A percentile compares a stretch with the other conserved stretches of the same genome.
These are phyloP conservation scores for Palythoa heliodiscus DNA, from an alignment of 92 coral and sea anemone species.

Conservation along the genomic window DNA sequence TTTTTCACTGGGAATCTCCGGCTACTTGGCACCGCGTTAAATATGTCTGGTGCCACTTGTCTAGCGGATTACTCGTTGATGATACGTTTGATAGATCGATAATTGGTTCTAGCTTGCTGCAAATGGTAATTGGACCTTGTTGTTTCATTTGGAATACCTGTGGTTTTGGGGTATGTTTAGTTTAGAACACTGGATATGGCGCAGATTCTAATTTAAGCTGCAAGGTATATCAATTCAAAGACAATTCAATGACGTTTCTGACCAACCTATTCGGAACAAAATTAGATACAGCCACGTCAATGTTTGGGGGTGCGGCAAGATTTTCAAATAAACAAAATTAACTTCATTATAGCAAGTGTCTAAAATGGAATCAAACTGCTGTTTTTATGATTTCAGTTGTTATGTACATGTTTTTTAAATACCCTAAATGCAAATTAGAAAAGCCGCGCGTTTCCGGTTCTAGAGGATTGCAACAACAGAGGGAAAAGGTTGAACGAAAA, in stretches of 20 bases:
- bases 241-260: constrained; percentile 12
- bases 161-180: constrained; percentile 42
- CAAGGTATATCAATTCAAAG: neutral
- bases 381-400: neutral
- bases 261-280: neutral
- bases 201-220: neutral
- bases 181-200: neutral
- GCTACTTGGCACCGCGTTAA: constrained; percentile 44
- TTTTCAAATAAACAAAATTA: neutral
- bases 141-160: constrained; percentile 39
- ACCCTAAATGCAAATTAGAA: neutral
- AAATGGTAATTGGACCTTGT: constrained; percentile 16
- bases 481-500: constrained; percentile 24
- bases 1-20: constrained; percentile 29
- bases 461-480: constrained; percentile 6
- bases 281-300: constrained; percentile 16
- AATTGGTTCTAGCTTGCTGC: constrained; percentile 20
- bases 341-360: neutral
- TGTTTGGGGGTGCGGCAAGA: neutral
- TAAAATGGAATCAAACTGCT: neutral
- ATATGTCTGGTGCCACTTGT: constrained; percentile 46
- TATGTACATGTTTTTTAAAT: neutral
- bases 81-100: constrained; percentile 44
- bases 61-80: constrained; percentile 37
- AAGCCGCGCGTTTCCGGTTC: constrained; percentile 32